Base-by-base conservation (phyloP, 2,113 vertebrate species). In the Shinisaurus crocodilurus region DNA sequence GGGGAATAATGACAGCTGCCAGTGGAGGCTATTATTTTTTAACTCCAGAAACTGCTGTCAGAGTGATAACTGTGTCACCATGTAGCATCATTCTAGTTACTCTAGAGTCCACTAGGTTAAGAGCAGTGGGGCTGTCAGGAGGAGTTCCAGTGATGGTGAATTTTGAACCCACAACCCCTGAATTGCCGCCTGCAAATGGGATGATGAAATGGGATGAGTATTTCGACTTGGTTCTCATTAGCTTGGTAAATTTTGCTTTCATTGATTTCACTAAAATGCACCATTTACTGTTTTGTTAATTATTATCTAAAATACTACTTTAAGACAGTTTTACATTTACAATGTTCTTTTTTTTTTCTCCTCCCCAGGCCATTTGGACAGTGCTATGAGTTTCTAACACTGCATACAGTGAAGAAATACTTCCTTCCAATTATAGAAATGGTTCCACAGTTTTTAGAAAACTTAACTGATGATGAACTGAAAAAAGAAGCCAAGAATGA, bases 401-500 rank as follows among this genome's bases (percentile, higher is more conserved):
- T 99, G 96, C 98, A 99, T 97, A 99, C 99, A 88, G 99, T 99
- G 97, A 99, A 99, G 98, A 99, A 99, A 96, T 99, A 99, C 96
- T 99, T 99, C 97, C 98, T 99, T 97, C 98, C 99, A 91, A 97
- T 99, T 97, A 99, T 99, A 97, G 99, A 99, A 97, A 99, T 99
- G 99, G 99, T 99, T 97, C 99, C 99, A 88, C 99, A 99, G 95
- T 99, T 99, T 98, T 98, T 99, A 97, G 99, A 99, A 98, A 99
- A 99, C 95, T 98, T 99, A 96, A 99, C 99, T 65, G 99, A 99
- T 93, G 99, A 99, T 97, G 99, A 99, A 97, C 97, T 99, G 94
- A 99, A 99, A 97, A 99, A 99, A 97, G 99, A 99, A 98, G 99
- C 99, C 94, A 99, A 99, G 97, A 99, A 99, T 96, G 99, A 99